Evolutionary conservation across 2,797 vertebrate species (phyloP), one percentile per base, ranked within the genome.

Genomic region (Synaphobranchus kaupii): DNA sequence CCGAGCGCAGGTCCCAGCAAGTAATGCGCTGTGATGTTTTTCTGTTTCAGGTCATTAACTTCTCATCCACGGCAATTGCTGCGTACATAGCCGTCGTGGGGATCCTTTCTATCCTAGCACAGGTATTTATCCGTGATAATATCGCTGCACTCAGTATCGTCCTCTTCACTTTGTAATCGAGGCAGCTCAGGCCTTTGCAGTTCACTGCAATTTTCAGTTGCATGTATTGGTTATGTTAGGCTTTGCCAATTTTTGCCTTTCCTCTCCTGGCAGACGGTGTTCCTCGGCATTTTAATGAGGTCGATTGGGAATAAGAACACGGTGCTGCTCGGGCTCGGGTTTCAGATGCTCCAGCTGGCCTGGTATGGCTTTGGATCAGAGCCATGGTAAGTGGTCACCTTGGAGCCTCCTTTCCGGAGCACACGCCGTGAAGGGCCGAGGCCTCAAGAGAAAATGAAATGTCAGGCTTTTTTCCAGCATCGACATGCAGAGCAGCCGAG

Each of bases 291-390:
- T 87, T 94, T 98, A 91, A 99, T 99, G 98, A 96, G 95, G 89
- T 97, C 97, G 15, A 94, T 99, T 90, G 98, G 98, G n/a, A 98
- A 97, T 90, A 99, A 98, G 94, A 99, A 98, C 89, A 98, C 98
- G 0, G 97, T 99, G 88, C 97, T 99, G 25, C 93, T 99, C 92
- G 98, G 98, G 13, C 83, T 84, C 20, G 95, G 95, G 58, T 97
- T 96, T 91, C 96, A 96, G 3, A 94, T 96, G 84, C 86, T 96
- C 89, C 96, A 97, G 87, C 86, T 97, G 90, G 91, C 94, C 88
- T 97, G 95, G 95, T 96, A 96, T 66, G 95, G 96, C 81, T 96
- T 96, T 92, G 96, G 96, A 93, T 96, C 96, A 87, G 95, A 96
- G 89, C 88, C 94, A 87, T 97, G 96, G 96, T 97, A 96, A 96